Percentiles rank a stretch among this genome's conserved stretches.
These are phyloP conservation scores for Larimichthys crocea DNA, from an alignment of 2,113 vertebrate species.

Conservation along the genomic window DNA sequence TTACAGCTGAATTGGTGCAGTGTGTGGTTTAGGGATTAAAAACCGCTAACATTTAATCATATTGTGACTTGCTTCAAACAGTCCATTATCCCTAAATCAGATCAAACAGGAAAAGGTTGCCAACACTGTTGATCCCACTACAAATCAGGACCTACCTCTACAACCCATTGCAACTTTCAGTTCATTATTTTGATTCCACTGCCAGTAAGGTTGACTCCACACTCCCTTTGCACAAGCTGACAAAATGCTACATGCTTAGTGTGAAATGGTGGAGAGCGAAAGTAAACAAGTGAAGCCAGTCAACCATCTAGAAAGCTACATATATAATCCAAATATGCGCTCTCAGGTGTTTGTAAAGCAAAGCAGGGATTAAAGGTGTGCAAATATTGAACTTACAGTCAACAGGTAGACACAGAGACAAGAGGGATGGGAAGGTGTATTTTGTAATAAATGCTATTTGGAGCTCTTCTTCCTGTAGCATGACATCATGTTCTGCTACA, in stretches of 20 bases:
- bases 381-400: background rate
- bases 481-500: background rate
- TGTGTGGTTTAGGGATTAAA: conserved; percentile 7
- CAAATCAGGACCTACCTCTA: background rate
- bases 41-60: background rate
- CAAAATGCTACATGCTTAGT: no score
- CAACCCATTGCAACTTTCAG: background rate
- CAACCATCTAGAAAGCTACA: background rate
- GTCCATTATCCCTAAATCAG: background rate
- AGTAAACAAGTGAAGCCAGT: background rate
- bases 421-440: background rate
- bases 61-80: background rate
- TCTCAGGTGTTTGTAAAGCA: background rate
- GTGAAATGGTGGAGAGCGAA: no score
- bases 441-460: conserved; percentile 8
- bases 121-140: no score
- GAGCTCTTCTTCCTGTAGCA: background rate
- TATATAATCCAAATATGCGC: background rate
- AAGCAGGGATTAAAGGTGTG: background rate
- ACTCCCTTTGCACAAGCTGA: no score
- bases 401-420: background rate
- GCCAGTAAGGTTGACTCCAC: background rate
- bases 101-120: background rate
- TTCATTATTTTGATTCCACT: background rate
- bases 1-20: background rate